These are phyloP conservation scores for Lasioglossum figueresi DNA, from an alignment of 2,888 invertebrate species.

Conservation along the genomic window DNA sequence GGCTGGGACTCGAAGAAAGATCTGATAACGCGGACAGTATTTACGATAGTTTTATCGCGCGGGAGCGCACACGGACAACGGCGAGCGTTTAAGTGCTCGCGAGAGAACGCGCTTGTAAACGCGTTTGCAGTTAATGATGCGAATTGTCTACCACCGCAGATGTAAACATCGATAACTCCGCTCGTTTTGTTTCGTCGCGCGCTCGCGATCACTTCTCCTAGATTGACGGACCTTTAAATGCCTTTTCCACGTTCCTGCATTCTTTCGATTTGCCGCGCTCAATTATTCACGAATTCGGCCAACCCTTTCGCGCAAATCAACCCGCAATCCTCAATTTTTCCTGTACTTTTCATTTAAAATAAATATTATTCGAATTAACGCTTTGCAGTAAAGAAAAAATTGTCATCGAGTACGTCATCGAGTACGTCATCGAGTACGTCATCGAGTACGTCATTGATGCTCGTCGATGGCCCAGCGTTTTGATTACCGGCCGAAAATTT, in stretches of 20 bases:
- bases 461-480: no score
- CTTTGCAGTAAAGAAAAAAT: no score
- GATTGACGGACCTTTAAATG: neutral
- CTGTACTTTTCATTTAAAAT: neutral
- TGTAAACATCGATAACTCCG: slow-evolving; percentile 23
- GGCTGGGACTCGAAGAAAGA: slow-evolving; percentile 19
- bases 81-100: neutral
- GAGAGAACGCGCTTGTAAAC: slow-evolving; percentile 4
- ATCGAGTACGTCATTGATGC: no score
- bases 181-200: slow-evolving; percentile 11
- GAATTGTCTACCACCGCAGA: slow-evolving; percentile 1
- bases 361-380: neutral
- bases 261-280: neutral
- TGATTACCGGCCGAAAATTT: no score
- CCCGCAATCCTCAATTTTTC: neutral
- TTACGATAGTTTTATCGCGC: slow-evolving; percentile 30
- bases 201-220: neutral
- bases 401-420: no score
- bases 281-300: neutral
- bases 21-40: slow-evolving; percentile 37
- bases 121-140: slow-evolving; percentile 16
- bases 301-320: neutral
- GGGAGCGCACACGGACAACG: neutral
- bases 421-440: no score
- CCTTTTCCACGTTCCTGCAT: neutral